Conservation (phyloP, 2,797 vertebrate species). For the Falco columbarius region DNA sequence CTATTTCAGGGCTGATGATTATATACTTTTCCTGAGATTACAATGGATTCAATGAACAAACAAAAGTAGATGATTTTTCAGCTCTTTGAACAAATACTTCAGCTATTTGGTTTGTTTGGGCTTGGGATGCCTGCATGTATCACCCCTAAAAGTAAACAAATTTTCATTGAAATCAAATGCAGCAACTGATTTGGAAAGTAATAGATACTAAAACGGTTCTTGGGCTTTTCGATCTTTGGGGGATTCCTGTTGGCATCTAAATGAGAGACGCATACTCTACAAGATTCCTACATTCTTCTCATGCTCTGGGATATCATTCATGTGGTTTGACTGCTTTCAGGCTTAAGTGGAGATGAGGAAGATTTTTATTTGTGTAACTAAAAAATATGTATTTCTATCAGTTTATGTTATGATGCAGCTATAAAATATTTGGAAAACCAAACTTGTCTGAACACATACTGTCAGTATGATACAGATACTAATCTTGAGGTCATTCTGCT, state of each 20-base stretch:
- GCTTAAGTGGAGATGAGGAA: background rate
- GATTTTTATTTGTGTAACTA: conserved; percentile 44
- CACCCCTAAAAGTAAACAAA: conserved; percentile 12
- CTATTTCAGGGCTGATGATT: background rate
- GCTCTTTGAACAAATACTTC: conserved; percentile 40
- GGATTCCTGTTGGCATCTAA: conserved; percentile 22
- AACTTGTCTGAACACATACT: background rate
- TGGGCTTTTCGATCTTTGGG: background rate
- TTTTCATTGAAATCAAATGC: conserved; percentile 66
- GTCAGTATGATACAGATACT: background rate
- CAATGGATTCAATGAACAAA: background rate
- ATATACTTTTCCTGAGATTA: background rate
- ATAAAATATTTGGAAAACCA: conserved; percentile 41
- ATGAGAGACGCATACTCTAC: background rate
- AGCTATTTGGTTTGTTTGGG: conserved; percentile 56
- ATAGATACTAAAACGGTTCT: conserved; percentile 17
- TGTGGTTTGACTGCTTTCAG: background rate
- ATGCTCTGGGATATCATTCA: conserved; percentile 16
- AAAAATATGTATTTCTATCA: conserved; percentile 27
- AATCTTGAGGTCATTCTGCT: background rate
- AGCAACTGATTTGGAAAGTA: conserved; percentile 27
- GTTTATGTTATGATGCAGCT: conserved; percentile 1
- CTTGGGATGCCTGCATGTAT: conserved; percentile 38
- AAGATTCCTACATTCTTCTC: conserved; percentile 33
- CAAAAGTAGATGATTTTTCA: background rate